phyloP scores from a whole-genome alignment of 2,113 vertebrate genomes.

The Octodon degus region DNA sequence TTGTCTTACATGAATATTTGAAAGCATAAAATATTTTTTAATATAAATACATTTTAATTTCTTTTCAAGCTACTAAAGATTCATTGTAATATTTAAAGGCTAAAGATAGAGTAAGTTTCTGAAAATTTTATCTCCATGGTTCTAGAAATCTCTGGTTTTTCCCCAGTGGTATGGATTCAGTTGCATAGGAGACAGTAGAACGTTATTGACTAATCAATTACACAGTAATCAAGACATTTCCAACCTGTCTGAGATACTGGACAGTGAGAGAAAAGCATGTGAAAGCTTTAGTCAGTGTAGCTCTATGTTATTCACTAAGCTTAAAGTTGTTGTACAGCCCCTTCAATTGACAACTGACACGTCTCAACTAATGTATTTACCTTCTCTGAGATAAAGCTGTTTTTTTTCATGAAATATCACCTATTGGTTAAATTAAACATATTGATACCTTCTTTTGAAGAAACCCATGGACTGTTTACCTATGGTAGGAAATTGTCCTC shows the following conservation, averaged over 20 bases:
- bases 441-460: not conserved
- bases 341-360: not conserved
- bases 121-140: not conserved
- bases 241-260: not conserved
- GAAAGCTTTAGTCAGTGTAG: not conserved
- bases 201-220: not conserved
- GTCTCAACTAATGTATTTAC: not conserved
- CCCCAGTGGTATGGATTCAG: not conserved
- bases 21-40: not conserved
- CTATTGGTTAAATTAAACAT: not conserved
- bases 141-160: not conserved
- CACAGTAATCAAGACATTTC: not conserved
- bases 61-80: not conserved
- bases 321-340: not conserved
- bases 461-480: not conserved
- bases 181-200: not conserved
- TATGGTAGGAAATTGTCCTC: not conserved
- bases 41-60: not conserved
- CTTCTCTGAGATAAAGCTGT: not conserved
- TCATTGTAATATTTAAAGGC: not conserved
- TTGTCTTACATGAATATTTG: not conserved
- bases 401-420: not conserved
- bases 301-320: not conserved
- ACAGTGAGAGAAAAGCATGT: not conserved
- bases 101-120: not conserved